phyloP scores from a whole-genome alignment of 2,888 invertebrate genomes.

The Cetonia aurata region DNA sequence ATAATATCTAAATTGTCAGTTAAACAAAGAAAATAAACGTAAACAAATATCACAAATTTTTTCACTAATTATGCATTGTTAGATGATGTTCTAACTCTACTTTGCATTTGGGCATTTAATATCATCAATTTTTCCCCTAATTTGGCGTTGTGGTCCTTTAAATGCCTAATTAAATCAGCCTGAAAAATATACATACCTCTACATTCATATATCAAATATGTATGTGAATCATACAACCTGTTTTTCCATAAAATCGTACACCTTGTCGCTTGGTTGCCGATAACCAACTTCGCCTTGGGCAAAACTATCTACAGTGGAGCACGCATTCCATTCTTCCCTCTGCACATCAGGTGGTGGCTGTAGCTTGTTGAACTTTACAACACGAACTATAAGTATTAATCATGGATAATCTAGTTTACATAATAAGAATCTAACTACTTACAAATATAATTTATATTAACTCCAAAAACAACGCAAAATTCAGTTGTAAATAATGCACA shows the following conservation, averaged over 20 bases:
- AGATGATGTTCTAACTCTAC: constrained; percentile 48
- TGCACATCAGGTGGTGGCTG: constrained; percentile 75
- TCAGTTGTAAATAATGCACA: constrained; percentile 70
- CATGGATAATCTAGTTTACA: not conserved
- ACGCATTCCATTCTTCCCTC: constrained; percentile 71
- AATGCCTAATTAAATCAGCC: constrained; percentile 77
- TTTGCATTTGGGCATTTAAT: constrained; percentile 69
- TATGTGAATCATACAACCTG: constrained; percentile 64
- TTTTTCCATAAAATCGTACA: constrained; percentile 75
- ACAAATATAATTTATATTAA: constrained; percentile 72
- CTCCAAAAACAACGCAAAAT: constrained; percentile 66
- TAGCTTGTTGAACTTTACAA: constrained; percentile 72
- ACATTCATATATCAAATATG: constrained; percentile 3
- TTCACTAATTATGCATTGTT: constrained; percentile 34
- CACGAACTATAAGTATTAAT: constrained; percentile 68
- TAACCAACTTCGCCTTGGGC: constrained; percentile 69
- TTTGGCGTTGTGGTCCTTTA: constrained; percentile 76
- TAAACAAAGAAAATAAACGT: constrained; percentile 3
- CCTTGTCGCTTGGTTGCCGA: constrained; percentile 66
- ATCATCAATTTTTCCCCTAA: constrained; percentile 76
- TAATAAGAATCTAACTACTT: constrained; percentile 52
- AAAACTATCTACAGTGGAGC: constrained; percentile 68
- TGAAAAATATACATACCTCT: constrained; percentile 52
- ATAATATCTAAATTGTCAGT: not conserved
- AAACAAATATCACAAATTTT: constrained; percentile 31